Evolutionary conservation across 2,797 vertebrate genomes (phyloP).

Genomic region (Salmo trutta): DNA sequence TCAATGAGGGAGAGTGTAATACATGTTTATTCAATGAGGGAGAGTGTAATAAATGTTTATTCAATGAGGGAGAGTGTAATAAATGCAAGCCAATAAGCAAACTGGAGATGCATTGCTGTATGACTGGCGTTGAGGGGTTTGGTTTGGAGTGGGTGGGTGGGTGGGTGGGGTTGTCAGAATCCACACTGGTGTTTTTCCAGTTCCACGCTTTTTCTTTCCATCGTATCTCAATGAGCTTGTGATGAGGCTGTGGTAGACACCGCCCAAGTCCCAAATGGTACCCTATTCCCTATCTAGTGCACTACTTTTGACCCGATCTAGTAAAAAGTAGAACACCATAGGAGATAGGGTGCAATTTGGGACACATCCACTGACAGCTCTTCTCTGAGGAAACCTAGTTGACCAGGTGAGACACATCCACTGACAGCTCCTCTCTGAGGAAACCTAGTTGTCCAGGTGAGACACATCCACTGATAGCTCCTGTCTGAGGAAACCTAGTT

Average conservation of each 20-base stretch:
- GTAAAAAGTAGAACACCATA: neutral
- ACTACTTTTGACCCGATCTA: neutral
- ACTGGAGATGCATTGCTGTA: constrained; percentile 57
- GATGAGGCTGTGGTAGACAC: neutral
- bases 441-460: too few species aligned
- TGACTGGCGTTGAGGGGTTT: constrained; percentile 47
- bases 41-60: neutral
- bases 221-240: neutral
- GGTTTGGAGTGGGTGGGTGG: constrained; percentile 50
- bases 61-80: neutral
- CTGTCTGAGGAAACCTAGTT: too few species aligned
- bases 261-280: neutral
- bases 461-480: too few species aligned
- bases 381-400: too few species aligned
- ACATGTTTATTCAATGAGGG: neutral
- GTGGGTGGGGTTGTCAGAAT: constrained; percentile 38
- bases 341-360: neutral
- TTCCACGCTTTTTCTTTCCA: constrained; percentile 28
- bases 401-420: too few species aligned
- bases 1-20: neutral
- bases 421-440: too few species aligned
- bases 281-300: neutral
- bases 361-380: neutral
- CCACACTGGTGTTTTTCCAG: constrained; percentile 31
- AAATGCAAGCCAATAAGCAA: constrained; percentile 42